These are phyloP conservation scores for Litocranius walleri DNA, from an alignment of 2,113 vertebrate species.

Conservation along the genomic window DNA sequence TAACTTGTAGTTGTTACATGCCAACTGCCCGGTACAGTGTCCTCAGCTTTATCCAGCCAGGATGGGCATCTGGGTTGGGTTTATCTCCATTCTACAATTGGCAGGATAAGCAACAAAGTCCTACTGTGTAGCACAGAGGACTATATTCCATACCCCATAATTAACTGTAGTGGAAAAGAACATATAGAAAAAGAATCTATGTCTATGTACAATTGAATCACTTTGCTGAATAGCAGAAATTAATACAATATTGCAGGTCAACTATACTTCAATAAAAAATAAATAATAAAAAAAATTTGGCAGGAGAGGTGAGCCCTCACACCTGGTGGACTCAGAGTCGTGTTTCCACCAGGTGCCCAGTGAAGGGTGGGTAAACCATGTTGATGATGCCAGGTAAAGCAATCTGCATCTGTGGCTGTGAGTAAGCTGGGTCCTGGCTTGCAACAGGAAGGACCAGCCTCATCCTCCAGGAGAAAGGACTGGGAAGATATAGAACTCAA, in stretches of 20 bases:
- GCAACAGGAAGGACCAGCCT: not conserved
- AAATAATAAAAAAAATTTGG: not conserved
- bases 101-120: not conserved
- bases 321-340: not conserved
- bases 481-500: not conserved
- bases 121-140: not conserved
- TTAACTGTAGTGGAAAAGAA: not conserved
- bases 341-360: not conserved
- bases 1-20: not conserved
- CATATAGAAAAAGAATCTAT: not conserved
- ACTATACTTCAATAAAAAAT: not conserved
- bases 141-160: not conserved
- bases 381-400: not conserved
- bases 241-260: not conserved
- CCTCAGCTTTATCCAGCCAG: not conserved
- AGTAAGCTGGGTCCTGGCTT: not conserved
- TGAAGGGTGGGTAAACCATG: not conserved
- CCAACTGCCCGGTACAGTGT: fast-evolving
- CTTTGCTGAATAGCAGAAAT: not conserved
- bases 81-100: not conserved
- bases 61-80: not conserved
- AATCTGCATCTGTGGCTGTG: not conserved
- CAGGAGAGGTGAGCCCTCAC: not conserved
- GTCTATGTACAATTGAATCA: not conserved
- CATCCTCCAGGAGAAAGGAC: not conserved